These are phyloP conservation scores for Ctena decussata DNA, from an alignment of 2,888 invertebrate genomes.

Conservation along the genomic window DNA sequence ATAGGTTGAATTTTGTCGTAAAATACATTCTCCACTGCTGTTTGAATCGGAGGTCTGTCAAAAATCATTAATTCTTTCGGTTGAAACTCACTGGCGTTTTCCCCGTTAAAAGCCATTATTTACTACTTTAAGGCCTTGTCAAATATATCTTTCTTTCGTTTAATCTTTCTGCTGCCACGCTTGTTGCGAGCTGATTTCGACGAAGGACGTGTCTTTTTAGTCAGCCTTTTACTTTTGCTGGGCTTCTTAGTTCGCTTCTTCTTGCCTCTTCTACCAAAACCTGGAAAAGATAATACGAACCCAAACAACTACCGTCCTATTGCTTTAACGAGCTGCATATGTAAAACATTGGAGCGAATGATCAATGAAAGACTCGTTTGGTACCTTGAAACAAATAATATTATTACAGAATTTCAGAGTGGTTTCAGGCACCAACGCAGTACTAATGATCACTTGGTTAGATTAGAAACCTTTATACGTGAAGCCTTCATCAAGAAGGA, in stretches of 20 bases:
- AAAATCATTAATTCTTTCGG: slow-evolving; percentile 19
- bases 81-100: slow-evolving; percentile 11
- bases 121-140: not conserved
- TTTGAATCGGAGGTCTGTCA: slow-evolving; percentile 8
- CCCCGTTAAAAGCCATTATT: slow-evolving; percentile 6
- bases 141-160: not conserved
- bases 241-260: not conserved
- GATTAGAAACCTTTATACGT: too few species aligned
- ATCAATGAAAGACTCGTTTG: too few species aligned
- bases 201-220: not conserved
- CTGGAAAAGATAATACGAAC: too few species aligned
- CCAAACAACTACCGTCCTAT: too few species aligned
- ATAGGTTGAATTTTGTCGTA: slow-evolving; percentile 25
- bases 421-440: too few species aligned
- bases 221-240: not conserved
- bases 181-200: not conserved
- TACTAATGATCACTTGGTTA: too few species aligned
- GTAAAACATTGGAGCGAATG: too few species aligned
- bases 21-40: slow-evolving; percentile 24
- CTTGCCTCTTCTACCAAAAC: too few species aligned
- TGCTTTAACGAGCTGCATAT: too few species aligned
- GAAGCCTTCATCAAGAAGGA: too few species aligned
- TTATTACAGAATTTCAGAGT: too few species aligned
- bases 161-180: not conserved
- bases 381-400: too few species aligned